Base-by-base conservation (phyloP, 2,797 vertebrate species). In the Gambusia yucatana region DNA sequence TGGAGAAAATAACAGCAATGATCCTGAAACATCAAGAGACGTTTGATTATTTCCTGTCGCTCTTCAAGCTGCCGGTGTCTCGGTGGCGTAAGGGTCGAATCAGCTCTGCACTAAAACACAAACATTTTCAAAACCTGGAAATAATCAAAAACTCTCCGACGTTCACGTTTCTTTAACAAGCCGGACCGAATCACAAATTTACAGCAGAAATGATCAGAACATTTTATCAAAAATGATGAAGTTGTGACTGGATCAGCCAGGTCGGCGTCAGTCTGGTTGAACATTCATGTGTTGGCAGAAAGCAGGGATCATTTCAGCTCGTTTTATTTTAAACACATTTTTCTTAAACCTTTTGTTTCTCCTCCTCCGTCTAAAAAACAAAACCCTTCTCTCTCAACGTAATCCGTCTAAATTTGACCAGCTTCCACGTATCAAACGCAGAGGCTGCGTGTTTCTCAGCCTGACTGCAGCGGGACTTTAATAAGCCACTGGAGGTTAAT, bases 401-500 rank as follows among this genome's bases (percentile, higher is more conserved):
- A 0, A 76, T 25, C 39, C 9, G 13, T 41, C 65, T 65, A 47
- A 72, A 41, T 67, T 36, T 36, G 44, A 63, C 1, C 16, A 17
- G 36, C n/a, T 28, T 83, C 47, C 75, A 77, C 47, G 7, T 20
- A 48, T 76, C 57, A 77, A 4, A 52, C 75, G 72, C 73, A 69
- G 73, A 61, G 75, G 50, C 86, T 77, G 61, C 86, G 69, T 20
- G 17, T 50, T 22, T 13, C 48, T 50, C 48, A 50, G 48, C 48
- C 48, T 10, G 22, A 1, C 1, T 4, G 13, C 36, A 17, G 7
- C 4, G 14, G 73, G 39, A n/a, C 55, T 13, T 16, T 20, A 44
- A 11, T 81, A 83, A 78, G 76, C 80, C 84, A 76, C 79, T 78
- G 77, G 55, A 74, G 73, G 75, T 76, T 39, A 14, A 61, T 3